A percentile compares a stretch with the other conserved stretches of the same genome.
Conservation (phyloP, 2,797 vertebrate species). For the Malacoctenus gilli region DNA sequence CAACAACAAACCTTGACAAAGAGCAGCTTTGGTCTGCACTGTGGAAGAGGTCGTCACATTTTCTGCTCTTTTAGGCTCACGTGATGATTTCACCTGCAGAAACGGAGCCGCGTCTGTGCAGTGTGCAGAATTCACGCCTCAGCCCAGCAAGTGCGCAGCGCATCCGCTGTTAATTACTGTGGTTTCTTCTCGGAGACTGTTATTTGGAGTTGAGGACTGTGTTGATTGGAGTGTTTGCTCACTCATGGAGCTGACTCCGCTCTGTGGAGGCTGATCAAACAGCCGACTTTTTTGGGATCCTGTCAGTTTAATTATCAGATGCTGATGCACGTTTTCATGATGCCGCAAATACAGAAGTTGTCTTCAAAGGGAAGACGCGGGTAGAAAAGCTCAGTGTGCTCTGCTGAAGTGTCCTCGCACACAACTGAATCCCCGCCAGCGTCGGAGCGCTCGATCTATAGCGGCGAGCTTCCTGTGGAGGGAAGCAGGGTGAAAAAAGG, state of each 20-base stretch:
- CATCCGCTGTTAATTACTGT: conserved; percentile 2
- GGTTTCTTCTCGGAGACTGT: conserved; percentile 11
- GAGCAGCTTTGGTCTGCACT: conserved; percentile 19
- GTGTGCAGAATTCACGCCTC: conserved; percentile 6
- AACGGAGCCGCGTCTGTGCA: neutral
- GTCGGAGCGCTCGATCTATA: conserved; percentile 12
- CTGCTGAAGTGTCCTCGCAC: conserved; percentile 34
- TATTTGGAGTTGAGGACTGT: conserved; percentile 1
- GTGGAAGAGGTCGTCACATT: neutral
- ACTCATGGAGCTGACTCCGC: neutral
- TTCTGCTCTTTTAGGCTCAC: conserved; percentile 3
- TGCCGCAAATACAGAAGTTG: conserved; percentile 4
- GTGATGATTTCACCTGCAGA: neutral
- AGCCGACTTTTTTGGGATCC: neutral
- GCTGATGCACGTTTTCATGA: conserved; percentile 14
- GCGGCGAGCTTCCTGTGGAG: conserved; percentile 3
- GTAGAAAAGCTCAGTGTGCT: conserved; percentile 1
- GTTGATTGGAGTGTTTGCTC: conserved; percentile 27
- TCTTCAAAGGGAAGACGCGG: neutral
- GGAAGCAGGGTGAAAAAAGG: neutral
- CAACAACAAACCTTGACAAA: conserved; percentile 63
- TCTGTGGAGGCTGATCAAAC: conserved; percentile 14
- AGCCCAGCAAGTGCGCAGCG: neutral
- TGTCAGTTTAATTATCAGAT: neutral
- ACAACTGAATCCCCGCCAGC: conserved; percentile 17